phyloP scores from a whole-genome alignment of 2,888 invertebrate genomes.

The Zhuqinia jingwanae region DNA sequence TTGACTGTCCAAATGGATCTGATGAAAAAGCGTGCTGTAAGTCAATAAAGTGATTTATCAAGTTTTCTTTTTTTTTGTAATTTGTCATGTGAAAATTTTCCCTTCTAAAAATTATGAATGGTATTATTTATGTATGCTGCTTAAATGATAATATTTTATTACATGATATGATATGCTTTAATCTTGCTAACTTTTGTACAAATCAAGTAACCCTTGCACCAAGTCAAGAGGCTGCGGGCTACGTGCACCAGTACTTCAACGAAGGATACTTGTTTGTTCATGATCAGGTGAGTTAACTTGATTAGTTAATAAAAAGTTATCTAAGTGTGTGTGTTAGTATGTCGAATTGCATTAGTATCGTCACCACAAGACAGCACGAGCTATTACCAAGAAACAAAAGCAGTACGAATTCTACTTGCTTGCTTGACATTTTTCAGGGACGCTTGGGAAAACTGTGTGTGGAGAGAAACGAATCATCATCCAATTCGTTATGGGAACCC shows the following conservation, averaged over 20 bases:
- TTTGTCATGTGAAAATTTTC: conserved; percentile 39
- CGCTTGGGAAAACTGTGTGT: conserved; percentile 78
- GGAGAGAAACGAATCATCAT: conserved; percentile 74
- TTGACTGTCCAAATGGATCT: conserved; percentile 92
- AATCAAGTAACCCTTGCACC: conserved; percentile 88
- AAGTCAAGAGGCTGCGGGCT: conserved; percentile 84
- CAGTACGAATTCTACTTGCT: background rate
- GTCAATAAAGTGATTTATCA: no score
- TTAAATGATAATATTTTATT: background rate
- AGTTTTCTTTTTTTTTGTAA: no score
- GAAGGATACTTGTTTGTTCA: conserved; percentile 93
- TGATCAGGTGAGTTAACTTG: conserved; percentile 82
- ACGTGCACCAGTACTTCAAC: conserved; percentile 83
- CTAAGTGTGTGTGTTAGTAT: no score
- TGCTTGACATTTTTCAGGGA: conserved; percentile 68
- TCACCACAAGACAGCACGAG: no score
- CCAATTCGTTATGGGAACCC: conserved; percentile 75
- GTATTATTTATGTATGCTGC: conserved; percentile 10
- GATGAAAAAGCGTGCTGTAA: conserved; percentile 93
- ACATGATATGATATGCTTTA: background rate
- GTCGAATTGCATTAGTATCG: no score
- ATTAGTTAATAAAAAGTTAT: no score
- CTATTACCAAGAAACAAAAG: no score
- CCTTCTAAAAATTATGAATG: conserved; percentile 18
- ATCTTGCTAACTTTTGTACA: conserved; percentile 58